Conservation (phyloP, 2,113 vertebrate genomes). For the Channa maculata region DNA sequence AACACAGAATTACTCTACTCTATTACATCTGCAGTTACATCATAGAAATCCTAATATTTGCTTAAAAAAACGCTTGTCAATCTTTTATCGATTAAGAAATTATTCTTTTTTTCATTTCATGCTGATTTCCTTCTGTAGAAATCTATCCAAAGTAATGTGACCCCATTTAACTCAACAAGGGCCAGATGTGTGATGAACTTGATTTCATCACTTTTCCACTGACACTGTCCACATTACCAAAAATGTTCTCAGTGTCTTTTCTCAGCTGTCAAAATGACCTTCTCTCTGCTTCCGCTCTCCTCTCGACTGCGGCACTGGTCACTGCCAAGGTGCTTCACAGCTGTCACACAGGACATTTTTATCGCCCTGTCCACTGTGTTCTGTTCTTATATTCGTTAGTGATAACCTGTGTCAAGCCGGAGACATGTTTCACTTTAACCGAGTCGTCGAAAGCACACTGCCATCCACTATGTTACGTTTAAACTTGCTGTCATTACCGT, state of each 20-base stretch:
- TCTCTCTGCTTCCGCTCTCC: constrained; percentile 37
- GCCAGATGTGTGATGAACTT: not conserved
- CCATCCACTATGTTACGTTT: constrained; percentile 7
- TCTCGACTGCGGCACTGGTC: constrained; percentile 40
- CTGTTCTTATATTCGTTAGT: constrained; percentile 31
- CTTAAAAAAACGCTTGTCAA: not conserved
- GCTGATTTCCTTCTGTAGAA: not conserved
- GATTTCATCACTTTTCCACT: not conserved
- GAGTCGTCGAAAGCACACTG: constrained; percentile 42
- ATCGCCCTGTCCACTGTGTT: constrained; percentile 13
- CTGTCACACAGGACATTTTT: constrained; percentile 44
- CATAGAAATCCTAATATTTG: not conserved
- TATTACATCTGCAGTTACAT: not conserved
- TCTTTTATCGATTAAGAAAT: not conserved
- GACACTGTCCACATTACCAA: constrained; percentile 26
- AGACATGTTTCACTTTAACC: constrained; percentile 56
- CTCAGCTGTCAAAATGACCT: constrained; percentile 28
- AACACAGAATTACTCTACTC: not conserved
- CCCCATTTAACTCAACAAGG: constrained; percentile 1
- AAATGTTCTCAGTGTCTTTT: not conserved
- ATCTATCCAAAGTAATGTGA: not conserved
- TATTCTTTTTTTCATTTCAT: not conserved
- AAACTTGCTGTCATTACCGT: constrained; percentile 39
- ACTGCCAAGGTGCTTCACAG: constrained; percentile 7
- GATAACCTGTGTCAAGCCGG: constrained; percentile 55